These are phyloP conservation scores for Dryoscopus gambensis DNA, from an alignment of 2,113 vertebrate genomes.

Conservation along the genomic window DNA sequence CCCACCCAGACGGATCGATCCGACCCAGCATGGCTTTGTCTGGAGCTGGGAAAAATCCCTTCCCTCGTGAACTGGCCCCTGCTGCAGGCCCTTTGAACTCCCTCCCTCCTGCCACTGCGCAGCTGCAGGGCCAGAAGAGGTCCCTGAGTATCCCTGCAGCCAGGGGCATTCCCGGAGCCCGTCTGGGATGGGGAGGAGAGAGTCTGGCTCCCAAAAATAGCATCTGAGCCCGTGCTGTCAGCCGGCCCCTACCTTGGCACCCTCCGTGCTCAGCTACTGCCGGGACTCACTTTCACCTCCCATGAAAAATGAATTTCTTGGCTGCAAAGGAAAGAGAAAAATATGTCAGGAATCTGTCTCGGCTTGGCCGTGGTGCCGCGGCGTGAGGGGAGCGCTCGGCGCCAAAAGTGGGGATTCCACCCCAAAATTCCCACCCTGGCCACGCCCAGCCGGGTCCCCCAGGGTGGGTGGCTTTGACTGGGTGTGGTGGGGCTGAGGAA, in stretches of 20 bases:
- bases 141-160: background rate
- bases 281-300: slow-evolving; percentile 63
- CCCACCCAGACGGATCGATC: background rate
- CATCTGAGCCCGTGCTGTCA: slow-evolving; percentile 67
- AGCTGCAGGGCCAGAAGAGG: background rate
- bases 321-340: slow-evolving; percentile 65
- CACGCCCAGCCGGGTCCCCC: rapidly evolving
- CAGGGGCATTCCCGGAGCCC: background rate
- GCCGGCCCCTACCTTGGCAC: slow-evolving; percentile 68
- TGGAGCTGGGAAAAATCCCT: slow-evolving; percentile 71
- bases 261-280: slow-evolving; percentile 68
- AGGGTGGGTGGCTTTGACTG: background rate
- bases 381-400: rapidly evolving
- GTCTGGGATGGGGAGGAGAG: slow-evolving; percentile 48
- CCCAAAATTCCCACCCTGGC: background rate
- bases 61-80: slow-evolving; percentile 36
- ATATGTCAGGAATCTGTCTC: slow-evolving; percentile 24
- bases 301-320: slow-evolving; percentile 64
- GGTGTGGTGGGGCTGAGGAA: background rate
- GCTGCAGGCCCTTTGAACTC: slow-evolving; percentile 61
- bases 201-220: slow-evolving; percentile 65
- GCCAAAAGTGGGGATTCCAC: background rate
- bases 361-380: background rate
- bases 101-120: background rate
- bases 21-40: slow-evolving; percentile 48